phyloP scores from a whole-genome alignment of 2,888 invertebrate species.

The Hirtodrosophila histrioides region DNA sequence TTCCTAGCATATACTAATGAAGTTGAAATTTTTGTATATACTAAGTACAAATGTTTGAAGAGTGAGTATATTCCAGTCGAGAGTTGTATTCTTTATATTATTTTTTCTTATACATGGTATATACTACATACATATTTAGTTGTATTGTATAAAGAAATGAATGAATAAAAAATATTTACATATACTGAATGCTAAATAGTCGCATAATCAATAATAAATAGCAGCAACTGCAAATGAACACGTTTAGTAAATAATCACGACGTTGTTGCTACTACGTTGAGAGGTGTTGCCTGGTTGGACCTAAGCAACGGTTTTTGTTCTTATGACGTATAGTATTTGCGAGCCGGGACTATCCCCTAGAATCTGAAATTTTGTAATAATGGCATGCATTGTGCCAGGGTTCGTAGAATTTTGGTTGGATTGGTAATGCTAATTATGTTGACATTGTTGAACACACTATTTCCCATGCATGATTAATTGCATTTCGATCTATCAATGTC shows the following conservation, averaged over 20 bases:
- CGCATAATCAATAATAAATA: constrained; percentile 74
- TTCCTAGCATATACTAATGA: too few species aligned
- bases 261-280: constrained; percentile 14
- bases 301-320: constrained; percentile 13
- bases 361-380: constrained; percentile 11
- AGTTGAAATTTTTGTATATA: too few species aligned
- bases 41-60: too few species aligned
- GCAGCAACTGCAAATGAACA: constrained; percentile 72
- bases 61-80: too few species aligned
- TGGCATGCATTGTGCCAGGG: constrained; percentile 17
- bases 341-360: constrained; percentile 8
- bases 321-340: constrained; percentile 28
- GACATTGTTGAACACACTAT: constrained; percentile 55
- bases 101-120: constrained; percentile 21
- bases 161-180: constrained; percentile 74
- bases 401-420: constrained; percentile 8
- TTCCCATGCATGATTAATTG: constrained; percentile 66
- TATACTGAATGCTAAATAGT: constrained; percentile 72
- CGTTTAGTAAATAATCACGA: constrained; percentile 75
- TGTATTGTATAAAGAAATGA: constrained; percentile 40
- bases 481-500: constrained; percentile 67
- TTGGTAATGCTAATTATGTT: constrained; percentile 68
- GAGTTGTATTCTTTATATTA: constrained; percentile 9
- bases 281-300: constrained; percentile 6
- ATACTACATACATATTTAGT: too few species aligned